These are phyloP conservation scores for Poecilia latipinna DNA, from an alignment of 2,113 vertebrate species.

Conservation along the genomic window DNA sequence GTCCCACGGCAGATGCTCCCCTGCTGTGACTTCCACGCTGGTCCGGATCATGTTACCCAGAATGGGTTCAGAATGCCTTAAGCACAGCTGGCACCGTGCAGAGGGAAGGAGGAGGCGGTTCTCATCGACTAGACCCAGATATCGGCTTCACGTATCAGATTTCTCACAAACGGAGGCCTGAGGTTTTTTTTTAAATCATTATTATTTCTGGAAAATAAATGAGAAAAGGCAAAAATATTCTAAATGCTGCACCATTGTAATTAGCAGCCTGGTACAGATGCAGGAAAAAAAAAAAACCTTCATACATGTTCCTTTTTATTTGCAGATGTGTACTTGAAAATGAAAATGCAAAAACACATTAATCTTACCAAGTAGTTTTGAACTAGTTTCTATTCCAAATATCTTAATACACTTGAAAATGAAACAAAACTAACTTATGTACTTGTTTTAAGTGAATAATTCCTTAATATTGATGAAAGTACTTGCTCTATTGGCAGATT, in stretches of 20 bases:
- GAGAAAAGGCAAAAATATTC: neutral
- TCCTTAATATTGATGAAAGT: too few relatives aligned
- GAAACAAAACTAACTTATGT: too few relatives aligned
- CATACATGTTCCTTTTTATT: neutral
- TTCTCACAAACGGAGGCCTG: constrained; percentile 18
- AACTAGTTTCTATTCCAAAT: too few relatives aligned
- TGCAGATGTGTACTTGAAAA: too few relatives aligned
- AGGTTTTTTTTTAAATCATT: constrained; percentile 1
- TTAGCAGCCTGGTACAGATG: neutral
- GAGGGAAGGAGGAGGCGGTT: constrained; percentile 11
- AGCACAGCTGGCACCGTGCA: constrained; percentile 67
- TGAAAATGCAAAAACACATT: too few relatives aligned
- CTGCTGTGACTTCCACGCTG: constrained; percentile 55
- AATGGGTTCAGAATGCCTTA: constrained; percentile 50
- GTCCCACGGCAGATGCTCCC: constrained; percentile 74
- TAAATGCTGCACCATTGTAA: neutral
- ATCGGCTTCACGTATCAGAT: constrained; percentile 9
- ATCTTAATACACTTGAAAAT: too few relatives aligned
- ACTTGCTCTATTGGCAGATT: too few relatives aligned
- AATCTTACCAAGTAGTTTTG: too few relatives aligned
- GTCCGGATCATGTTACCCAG: constrained; percentile 67
- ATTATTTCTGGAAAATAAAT: constrained; percentile 13
- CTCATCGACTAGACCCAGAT: constrained; percentile 31
- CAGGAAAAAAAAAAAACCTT: neutral
- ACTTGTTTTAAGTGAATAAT: too few relatives aligned